phyloP scores from a whole-genome alignment of 2,888 invertebrate genomes.

The Onthophagus sagittarius region DNA sequence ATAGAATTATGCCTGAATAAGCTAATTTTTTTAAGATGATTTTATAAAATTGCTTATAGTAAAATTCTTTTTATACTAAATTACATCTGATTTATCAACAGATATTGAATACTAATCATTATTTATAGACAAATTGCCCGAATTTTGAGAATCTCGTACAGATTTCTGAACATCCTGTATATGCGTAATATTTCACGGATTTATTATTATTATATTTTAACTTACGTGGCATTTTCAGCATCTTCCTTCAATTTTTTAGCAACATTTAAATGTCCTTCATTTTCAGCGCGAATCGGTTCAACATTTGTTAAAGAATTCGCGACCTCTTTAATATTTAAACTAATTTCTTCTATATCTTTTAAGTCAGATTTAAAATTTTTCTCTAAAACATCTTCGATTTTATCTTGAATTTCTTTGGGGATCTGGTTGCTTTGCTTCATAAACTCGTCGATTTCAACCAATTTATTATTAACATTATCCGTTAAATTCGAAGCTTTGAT shows the following conservation, averaged over 20 bases:
- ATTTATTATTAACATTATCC: constrained; percentile 38
- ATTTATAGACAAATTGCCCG: no score
- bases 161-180: no score
- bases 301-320: constrained; percentile 88
- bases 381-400: constrained; percentile 61
- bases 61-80: no score
- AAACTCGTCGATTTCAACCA: constrained; percentile 43
- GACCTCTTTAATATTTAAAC: constrained; percentile 77
- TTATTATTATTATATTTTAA: no score
- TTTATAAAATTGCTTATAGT: no score
- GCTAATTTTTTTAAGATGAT: no score
- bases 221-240: constrained; percentile 75
- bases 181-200: no score
- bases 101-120: no score
- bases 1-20: no score
- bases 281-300: constrained; percentile 86
- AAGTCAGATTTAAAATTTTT: constrained; percentile 83
- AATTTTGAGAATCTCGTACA: no score
- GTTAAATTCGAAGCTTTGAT: constrained; percentile 40
- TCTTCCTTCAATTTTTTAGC: constrained; percentile 70
- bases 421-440: constrained; percentile 49
- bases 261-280: constrained; percentile 71
- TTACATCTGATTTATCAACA: no score
- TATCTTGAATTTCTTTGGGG: constrained; percentile 61
- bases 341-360: constrained; percentile 79